A percentile compares a stretch with the other conserved stretches of the same genome.
Evolutionary conservation across 2,888 invertebrate genomes (phyloP).

Genomic region (Carterocephalus palaemon): DNA sequence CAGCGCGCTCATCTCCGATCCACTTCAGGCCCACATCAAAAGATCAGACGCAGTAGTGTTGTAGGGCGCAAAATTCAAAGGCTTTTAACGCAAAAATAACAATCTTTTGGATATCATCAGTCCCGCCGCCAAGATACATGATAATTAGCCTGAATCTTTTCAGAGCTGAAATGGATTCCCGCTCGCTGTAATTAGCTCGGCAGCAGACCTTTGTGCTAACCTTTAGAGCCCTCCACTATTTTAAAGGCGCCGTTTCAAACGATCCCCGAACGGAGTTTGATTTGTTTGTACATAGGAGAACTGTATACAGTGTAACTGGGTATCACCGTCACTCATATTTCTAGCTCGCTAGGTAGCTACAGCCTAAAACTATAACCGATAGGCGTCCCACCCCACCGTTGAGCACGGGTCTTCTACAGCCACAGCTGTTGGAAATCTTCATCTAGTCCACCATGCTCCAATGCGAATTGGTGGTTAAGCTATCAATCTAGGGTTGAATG

Average conservation of each 20-base stretch:
- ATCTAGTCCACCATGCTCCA: too few species aligned
- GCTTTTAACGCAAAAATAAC: conserved; percentile 18
- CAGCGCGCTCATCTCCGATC: too few species aligned
- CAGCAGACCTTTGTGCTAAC: conserved; percentile 30
- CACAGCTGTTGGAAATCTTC: too few species aligned
- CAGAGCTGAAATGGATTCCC: conserved; percentile 18
- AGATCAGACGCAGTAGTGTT: background rate
- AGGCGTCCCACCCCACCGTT: too few species aligned
- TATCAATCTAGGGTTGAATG: too few species aligned
- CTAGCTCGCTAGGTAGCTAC: too few species aligned
- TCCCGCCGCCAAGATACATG: conserved; percentile 21
- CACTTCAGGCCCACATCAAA: conserved; percentile 15
- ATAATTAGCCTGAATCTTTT: conserved; percentile 35
- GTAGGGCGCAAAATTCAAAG: conserved; percentile 2
- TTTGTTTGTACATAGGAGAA: conserved; percentile 22
- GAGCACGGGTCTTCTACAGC: too few species aligned
- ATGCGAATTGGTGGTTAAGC: too few species aligned
- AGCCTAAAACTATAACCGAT: too few species aligned
- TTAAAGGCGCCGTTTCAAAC: conserved; percentile 24
- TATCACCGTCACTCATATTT: too few species aligned
- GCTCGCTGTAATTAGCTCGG: conserved; percentile 32
- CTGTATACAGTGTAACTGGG: too few species aligned
- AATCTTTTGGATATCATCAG: conserved; percentile 7
- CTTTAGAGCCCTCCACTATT: conserved; percentile 29
- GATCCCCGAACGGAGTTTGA: conserved; percentile 19